phyloP scores from a whole-genome alignment of 2,797 vertebrate genomes.

The Chanos chanos region DNA sequence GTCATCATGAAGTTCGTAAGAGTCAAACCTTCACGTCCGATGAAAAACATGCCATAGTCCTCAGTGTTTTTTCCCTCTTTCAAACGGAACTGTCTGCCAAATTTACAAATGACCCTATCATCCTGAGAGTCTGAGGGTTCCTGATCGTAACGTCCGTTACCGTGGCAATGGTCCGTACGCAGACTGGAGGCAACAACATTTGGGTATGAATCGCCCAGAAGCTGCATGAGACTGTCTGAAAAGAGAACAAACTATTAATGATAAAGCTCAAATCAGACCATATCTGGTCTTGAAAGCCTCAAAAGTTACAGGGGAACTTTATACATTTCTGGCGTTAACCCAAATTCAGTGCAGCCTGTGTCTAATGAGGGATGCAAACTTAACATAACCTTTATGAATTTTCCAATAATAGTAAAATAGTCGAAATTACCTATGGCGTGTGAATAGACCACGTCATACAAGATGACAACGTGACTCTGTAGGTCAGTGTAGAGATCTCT shows the following conservation, averaged over 20 bases:
- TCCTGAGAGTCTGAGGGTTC: constrained; percentile 13
- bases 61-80: constrained; percentile 48
- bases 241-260: constrained; percentile 5
- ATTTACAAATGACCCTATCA: constrained; percentile 53
- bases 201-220: constrained; percentile 62
- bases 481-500: constrained; percentile 71
- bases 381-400: too few relatives aligned
- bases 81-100: constrained; percentile 66
- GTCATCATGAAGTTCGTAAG: constrained; percentile 87
- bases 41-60: constrained; percentile 68
- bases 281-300: too few relatives aligned
- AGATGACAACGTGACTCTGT: constrained; percentile 69
- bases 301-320: too few relatives aligned
- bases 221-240: constrained; percentile 56
- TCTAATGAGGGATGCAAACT: too few relatives aligned
- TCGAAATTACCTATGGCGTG: constrained; percentile 68
- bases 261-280: too few relatives aligned
- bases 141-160: constrained; percentile 22
- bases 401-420: too few relatives aligned
- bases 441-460: constrained; percentile 84
- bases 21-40: constrained; percentile 75
- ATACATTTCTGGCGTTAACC: too few relatives aligned
- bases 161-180: constrained; percentile 52
- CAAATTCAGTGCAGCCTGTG: too few relatives aligned
- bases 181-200: constrained; percentile 64